Evolutionary conservation across 2,113 vertebrate species (phyloP).

Genomic region (Zootoca vivipara): DNA sequence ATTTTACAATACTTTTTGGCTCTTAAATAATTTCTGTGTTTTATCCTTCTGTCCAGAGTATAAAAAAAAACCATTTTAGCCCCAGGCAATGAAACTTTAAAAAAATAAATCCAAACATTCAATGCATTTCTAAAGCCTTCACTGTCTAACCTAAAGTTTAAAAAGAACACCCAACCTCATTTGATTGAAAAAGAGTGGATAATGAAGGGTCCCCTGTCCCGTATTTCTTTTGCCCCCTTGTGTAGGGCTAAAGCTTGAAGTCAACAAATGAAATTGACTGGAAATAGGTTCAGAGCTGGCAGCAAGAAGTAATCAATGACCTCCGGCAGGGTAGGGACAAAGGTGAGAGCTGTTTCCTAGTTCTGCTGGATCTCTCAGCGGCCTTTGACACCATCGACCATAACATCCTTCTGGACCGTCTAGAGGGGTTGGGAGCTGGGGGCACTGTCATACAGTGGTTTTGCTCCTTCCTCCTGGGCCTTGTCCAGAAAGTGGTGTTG

Average conservation of each 20-base stretch:
- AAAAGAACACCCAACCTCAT: slow-evolving; percentile 9
- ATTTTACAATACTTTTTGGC: slow-evolving; percentile 59
- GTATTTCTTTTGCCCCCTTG: not conserved
- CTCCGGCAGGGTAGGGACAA: too few relatives aligned
- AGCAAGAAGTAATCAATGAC: too few relatives aligned
- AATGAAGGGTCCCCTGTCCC: too few relatives aligned
- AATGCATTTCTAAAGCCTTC: slow-evolving; percentile 32
- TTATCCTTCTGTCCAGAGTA: slow-evolving; percentile 37
- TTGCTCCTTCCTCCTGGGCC: too few relatives aligned
- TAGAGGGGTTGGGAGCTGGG: too few relatives aligned
- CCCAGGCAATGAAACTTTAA: slow-evolving; percentile 47
- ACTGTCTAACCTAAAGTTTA: slow-evolving; percentile 36
- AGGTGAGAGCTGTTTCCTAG: too few relatives aligned
- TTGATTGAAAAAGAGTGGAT: not conserved
- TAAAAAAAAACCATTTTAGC: slow-evolving; percentile 64
- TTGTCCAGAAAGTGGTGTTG: too few relatives aligned
- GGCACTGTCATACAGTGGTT: too few relatives aligned
- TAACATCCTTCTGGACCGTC: too few relatives aligned
- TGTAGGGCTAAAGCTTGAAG: not conserved
- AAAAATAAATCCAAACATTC: slow-evolving; percentile 30
- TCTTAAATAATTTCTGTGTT: slow-evolving; percentile 68
- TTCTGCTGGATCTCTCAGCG: too few relatives aligned
- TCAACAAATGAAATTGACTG: not conserved
- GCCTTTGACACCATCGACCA: too few relatives aligned
- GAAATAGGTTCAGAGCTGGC: not conserved